Evolutionary conservation across 2,888 invertebrate species (phyloP).

Genomic region (Arge pagana): DNA sequence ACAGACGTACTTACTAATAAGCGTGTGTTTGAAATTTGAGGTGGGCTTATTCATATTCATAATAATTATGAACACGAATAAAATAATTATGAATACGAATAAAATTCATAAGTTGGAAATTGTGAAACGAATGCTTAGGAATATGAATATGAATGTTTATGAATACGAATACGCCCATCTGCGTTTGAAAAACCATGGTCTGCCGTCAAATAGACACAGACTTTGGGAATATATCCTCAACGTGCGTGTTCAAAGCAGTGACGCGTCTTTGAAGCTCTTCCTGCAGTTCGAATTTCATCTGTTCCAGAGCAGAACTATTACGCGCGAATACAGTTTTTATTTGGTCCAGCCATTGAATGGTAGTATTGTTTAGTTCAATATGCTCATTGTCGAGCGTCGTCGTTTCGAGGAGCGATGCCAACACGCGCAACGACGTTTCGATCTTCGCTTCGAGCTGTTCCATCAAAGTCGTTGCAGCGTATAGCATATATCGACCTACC

Average conservation of each 20-base stretch:
- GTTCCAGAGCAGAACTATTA: slow-evolving; percentile 80
- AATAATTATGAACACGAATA: no score
- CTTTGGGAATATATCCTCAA: slow-evolving; percentile 74
- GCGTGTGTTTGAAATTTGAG: no score
- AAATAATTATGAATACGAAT: no score
- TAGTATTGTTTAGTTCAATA: slow-evolving; percentile 77
- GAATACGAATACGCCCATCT: no score
- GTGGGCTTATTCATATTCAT: no score
- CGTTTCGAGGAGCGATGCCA: slow-evolving; percentile 76
- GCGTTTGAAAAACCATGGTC: no score
- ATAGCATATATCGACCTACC: slow-evolving; percentile 78
- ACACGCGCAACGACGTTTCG: slow-evolving; percentile 67
- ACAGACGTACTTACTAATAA: no score
- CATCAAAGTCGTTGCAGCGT: slow-evolving; percentile 75
- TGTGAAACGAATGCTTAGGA: no score
- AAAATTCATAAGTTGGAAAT: no score
- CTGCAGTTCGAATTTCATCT: slow-evolving; percentile 83
- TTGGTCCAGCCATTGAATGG: slow-evolving; percentile 81
- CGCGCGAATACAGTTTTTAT: slow-evolving; percentile 82
- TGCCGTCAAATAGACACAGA: no score
- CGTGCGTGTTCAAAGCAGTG: slow-evolving; percentile 71
- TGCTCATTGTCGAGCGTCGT: slow-evolving; percentile 76
- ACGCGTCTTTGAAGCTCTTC: slow-evolving; percentile 74
- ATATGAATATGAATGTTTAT: no score
- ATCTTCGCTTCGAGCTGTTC: slow-evolving; percentile 73